Evolutionary conservation across 1,140 invertebrate genomes (phyloP), one percentile per base, ranked within the genome.

Genomic region (Augochlora pura): DNA sequence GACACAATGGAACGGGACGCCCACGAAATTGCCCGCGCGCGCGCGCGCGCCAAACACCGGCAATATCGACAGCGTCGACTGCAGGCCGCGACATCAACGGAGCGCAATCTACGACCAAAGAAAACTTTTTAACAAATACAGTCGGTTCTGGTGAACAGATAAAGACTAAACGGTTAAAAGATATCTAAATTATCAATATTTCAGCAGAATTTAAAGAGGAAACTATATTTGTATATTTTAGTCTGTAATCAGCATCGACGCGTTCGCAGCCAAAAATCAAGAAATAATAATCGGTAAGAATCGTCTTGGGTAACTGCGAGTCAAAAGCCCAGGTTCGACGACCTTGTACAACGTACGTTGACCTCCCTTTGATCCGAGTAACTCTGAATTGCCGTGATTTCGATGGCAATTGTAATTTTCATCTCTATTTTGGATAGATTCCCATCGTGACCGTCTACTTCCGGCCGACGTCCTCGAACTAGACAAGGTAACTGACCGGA

Each of bases 1-100:
- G 62, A 74, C 52, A 74, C 72, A 74, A 74, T 65, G 64, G 72
- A 74, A 65, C 16, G n/a, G 38, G 23, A 65, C 72, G 72, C 72
- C 72, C 72, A 74, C 72, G 46, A 38, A 14, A 54, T 65, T 32
- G n/a, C 21, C 21, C 52, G 49, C 38, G 16, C 42, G 65, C 49
- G n/a, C 21, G 21, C 52, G 49, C 38, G 16, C 42, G 27, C 46
- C 52, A 46, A 74, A n/a, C 49, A 32, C 27, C 23, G 49, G 32
- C 42, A 18, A 25, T 23, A n/a, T 25, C 18, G 9, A 16, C n/a
- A 23, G 38, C 57, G 42, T 1, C n/a, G 12, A n/a, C 64, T 21
- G 2, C 5, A n/a, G 63, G 38, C 42, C 42, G 8, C 12, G 42
- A 7, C 42, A 10, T 12, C 9, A 12, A 12, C 42, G 9, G 18